Evolutionary conservation across 2,113 vertebrate species (phyloP).

Genomic region (Loxodonta africana): DNA sequence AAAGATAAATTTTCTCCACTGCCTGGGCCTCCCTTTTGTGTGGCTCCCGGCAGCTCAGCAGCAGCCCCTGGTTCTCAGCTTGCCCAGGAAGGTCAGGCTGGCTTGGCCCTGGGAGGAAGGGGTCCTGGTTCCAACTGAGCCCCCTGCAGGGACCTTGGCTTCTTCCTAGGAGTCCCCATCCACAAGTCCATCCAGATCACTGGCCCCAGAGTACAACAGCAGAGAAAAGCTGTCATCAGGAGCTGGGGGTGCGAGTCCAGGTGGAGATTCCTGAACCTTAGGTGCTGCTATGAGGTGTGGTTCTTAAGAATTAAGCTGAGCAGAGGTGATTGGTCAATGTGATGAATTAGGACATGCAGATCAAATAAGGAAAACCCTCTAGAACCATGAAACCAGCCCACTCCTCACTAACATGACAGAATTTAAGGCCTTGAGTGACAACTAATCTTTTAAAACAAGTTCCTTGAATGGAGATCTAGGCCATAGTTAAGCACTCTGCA

Average conservation of each 20-base stretch:
- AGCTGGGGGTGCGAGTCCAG: too few relatives aligned
- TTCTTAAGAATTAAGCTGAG: neutral
- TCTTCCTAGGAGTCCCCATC: too few relatives aligned
- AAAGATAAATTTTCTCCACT: neutral
- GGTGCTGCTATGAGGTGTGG: too few relatives aligned
- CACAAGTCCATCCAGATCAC: too few relatives aligned
- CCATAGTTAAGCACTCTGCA: neutral
- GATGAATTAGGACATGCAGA: fast-evolving
- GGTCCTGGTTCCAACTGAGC: neutral
- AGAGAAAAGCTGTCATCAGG: too few relatives aligned
- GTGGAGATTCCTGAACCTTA: too few relatives aligned
- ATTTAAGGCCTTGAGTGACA: fast-evolving
- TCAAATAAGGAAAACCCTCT: fast-evolving
- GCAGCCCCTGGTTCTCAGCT: neutral
- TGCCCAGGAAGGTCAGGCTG: neutral
- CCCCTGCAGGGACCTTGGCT: too few relatives aligned
- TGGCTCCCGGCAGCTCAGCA: neutral
- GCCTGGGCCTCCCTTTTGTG: neutral
- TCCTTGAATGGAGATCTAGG: neutral
- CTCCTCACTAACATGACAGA: fast-evolving
- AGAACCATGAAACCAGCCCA: fast-evolving
- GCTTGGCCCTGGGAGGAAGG: neutral
- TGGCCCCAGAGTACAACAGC: too few relatives aligned
- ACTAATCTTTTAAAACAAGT: too few relatives aligned
- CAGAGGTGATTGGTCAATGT: fast-evolving